These are phyloP conservation scores for Sebastes hubbsi DNA, from an alignment of 2,797 vertebrate genomes.

Conservation along the genomic window DNA sequence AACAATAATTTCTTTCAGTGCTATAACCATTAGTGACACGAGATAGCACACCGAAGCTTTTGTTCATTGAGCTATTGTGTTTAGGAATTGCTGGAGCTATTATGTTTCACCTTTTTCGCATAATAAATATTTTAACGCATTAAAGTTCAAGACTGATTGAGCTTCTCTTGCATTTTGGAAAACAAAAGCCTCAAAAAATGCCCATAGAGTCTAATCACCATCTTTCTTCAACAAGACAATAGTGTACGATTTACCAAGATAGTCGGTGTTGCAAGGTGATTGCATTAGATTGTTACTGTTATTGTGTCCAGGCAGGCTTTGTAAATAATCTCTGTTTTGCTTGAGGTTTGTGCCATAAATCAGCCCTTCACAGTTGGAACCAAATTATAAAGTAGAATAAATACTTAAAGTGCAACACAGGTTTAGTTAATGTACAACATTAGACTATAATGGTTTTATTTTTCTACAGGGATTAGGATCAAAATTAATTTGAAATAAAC, in stretches of 20 bases:
- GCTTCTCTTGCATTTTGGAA: background rate
- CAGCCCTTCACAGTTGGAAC: background rate
- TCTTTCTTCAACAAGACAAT: background rate
- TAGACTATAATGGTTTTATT: background rate
- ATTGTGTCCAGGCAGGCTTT: background rate
- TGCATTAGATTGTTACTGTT: background rate
- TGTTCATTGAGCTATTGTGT: conserved; percentile 9
- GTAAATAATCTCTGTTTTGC: background rate
- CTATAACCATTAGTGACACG: conserved; percentile 19
- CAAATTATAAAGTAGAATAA: background rate
- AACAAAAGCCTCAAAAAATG: background rate
- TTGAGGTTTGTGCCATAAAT: background rate
- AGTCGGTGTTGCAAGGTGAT: conserved; percentile 8
- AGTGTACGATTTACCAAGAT: background rate
- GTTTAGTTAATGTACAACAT: background rate
- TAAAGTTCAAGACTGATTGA: background rate
- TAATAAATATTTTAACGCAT: conserved; percentile 9
- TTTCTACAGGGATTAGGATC: background rate
- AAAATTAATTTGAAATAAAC: background rate
- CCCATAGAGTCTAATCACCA: background rate
- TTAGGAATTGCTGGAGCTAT: background rate
- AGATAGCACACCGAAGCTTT: background rate
- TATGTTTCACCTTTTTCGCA: conserved; percentile 15
- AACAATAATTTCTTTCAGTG: conserved; percentile 28
- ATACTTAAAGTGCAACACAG: background rate